Evolutionary conservation across 2,113 vertebrate species (phyloP), one percentile per base, ranked within the genome.

Genomic region (Naja naja): DNA sequence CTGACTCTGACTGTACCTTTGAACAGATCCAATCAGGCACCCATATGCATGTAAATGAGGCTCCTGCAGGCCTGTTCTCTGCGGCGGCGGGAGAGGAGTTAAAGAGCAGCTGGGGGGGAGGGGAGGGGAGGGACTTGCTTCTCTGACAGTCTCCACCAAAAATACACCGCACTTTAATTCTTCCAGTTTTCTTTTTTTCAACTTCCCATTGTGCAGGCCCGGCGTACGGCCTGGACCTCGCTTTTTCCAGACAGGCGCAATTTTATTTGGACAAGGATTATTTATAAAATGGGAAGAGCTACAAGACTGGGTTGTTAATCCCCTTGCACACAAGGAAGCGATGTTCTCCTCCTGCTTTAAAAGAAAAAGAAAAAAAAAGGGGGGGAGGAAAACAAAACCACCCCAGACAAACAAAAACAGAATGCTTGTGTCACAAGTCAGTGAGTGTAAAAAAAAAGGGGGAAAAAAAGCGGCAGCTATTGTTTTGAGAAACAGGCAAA

Each of bases 401-500:
- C 3, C 23, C 0, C 47, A 87, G 45, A 60, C 43, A 88, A 87
- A 39, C 43, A 87, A 64, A 58, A 91, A 95, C 97, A 98, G 96
- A 98, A 98, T 97, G 97, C 96, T 95, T 4, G 25, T 98, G 98
- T 98, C 97, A 97, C 98, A 98, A 97, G 95, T 98, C 98, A 98
- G 97, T 98, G 97, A 98, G 96, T 98, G 97, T 97, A 97, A 97
- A 98, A 89, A 60, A 34, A 49, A 53, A 6, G n/a, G 25, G 0
- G 10, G 0, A 12, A 23, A 9, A 97, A 97, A 98, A 96, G 96
- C 97, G 95, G 96, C 96, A 97, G 97, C 97, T 95, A 98, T 98
- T 98, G 98, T 98, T 97, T 60, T 96, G 97, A 97, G 30, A 98
- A 98, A 98, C 98, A 97, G 97, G 97, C 97, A 97, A 98, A 98